phyloP scores from a whole-genome alignment of 2,888 invertebrate genomes.

The Ecliptopera silaceata region DNA sequence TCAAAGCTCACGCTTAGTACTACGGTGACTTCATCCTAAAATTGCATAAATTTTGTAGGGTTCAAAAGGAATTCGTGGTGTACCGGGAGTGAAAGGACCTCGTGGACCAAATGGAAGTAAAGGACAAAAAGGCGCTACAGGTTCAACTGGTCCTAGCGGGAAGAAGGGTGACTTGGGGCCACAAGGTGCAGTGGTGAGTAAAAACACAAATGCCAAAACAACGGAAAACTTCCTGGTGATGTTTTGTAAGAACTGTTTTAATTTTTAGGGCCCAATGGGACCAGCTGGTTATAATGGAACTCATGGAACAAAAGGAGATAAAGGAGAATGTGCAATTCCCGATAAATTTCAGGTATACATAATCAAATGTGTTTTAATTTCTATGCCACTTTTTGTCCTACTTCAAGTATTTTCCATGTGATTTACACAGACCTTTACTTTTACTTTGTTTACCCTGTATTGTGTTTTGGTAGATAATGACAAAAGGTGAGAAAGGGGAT shows the following conservation, averaged over 20 bases:
- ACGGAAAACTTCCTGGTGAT: background rate
- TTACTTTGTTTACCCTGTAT: too few species aligned
- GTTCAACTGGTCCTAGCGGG: conserved; percentile 33
- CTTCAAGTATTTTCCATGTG: too few species aligned
- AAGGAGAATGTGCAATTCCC: conserved; percentile 54
- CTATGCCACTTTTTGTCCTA: too few species aligned
- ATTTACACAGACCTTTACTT: too few species aligned
- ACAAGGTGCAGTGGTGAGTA: conserved; percentile 39
- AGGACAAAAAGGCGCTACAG: conserved; percentile 40
- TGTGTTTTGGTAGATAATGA: conserved; percentile 40
- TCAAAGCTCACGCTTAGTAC: too few species aligned
- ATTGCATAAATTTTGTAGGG: conserved; percentile 36
- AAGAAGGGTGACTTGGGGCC: conserved; percentile 37
- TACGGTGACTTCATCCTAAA: too few species aligned
- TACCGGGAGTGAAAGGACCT: conserved; percentile 35
- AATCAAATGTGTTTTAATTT: too few species aligned
- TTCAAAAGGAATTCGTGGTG: conserved; percentile 44
- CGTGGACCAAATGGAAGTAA: conserved; percentile 78
- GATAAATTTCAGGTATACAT: conserved; percentile 39
- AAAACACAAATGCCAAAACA: too few species aligned
- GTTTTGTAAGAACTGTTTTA: background rate
- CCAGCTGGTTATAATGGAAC: conserved; percentile 45
- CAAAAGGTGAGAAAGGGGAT: conserved; percentile 66
- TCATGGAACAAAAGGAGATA: conserved; percentile 58
- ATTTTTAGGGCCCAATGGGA: conserved; percentile 43